These are phyloP conservation scores for Platycheirus albimanus DNA, from an alignment of 2,888 invertebrate genomes.

Conservation along the genomic window DNA sequence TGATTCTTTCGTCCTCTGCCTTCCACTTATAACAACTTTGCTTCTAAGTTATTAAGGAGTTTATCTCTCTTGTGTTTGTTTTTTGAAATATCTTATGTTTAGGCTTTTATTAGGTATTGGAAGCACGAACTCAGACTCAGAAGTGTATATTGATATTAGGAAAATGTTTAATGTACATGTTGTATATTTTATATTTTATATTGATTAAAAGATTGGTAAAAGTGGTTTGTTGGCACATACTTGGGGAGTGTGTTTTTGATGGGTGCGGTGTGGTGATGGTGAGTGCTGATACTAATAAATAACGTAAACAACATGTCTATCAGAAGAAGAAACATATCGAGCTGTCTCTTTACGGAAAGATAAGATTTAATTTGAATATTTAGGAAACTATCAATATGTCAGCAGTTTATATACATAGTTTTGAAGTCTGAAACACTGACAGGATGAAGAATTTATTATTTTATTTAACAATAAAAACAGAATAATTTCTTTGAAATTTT, in stretches of 20 bases:
- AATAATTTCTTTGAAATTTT: too few species aligned
- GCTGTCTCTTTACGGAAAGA: neutral
- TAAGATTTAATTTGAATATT: conserved; percentile 1
- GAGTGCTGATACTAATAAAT: conserved; percentile 27
- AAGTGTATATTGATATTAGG: conserved; percentile 43
- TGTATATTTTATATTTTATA: neutral
- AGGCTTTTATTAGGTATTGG: conserved; percentile 39
- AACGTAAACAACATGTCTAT: conserved; percentile 29
- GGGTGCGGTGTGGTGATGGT: too few species aligned
- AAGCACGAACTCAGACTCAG: conserved; percentile 32
- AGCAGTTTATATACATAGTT: conserved; percentile 6
- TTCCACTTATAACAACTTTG: neutral
- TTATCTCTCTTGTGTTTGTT: conserved; percentile 5
- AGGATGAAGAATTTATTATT: too few species aligned
- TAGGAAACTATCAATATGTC: neutral
- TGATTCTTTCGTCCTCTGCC: neutral
- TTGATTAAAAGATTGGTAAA: conserved; percentile 34
- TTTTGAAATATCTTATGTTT: conserved; percentile 23
- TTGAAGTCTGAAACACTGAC: neutral
- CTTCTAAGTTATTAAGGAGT: conserved; percentile 21
- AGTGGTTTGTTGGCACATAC: conserved; percentile 31
- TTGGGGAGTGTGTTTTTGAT: too few species aligned
- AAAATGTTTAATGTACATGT: neutral
- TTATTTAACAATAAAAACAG: too few species aligned
- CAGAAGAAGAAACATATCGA: conserved; percentile 21